Evolutionary conservation across 2,888 invertebrate species (phyloP).

Genomic region (Baronia brevicornis): DNA sequence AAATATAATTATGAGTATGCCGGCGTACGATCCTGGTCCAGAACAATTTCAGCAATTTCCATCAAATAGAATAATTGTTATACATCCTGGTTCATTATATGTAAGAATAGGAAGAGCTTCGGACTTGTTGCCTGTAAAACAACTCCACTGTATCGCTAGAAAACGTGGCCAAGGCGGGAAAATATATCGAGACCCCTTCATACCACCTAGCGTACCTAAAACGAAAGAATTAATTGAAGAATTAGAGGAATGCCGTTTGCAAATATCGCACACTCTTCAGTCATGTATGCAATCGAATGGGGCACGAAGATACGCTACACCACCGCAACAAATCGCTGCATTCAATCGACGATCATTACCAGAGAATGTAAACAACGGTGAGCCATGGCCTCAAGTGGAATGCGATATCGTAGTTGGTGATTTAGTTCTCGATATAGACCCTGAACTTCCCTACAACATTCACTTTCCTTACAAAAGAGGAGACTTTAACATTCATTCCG

Average conservation of each 20-base stretch:
- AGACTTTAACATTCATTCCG: conserved; percentile 88
- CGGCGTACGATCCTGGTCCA: conserved; percentile 51
- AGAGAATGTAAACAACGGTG: conserved; percentile 76
- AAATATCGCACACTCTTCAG: conserved; percentile 90
- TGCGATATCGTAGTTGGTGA: conserved; percentile 84
- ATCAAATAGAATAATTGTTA: conserved; percentile 90
- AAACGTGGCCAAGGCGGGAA: conserved; percentile 73
- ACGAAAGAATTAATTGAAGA: conserved; percentile 82
- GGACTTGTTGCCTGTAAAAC: conserved; percentile 88
- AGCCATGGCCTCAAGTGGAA: conserved; percentile 79
- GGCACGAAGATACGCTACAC: conserved; percentile 86
- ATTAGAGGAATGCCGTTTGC: conserved; percentile 88
- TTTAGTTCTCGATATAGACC: conserved; percentile 82
- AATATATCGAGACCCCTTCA: conserved; percentile 77
- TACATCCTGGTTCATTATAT: conserved; percentile 94
- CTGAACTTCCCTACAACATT: conserved; percentile 84
- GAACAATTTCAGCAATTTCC: conserved; percentile 79
- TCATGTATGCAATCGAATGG: conserved; percentile 90
- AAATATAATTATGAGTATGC: conserved; percentile 43
- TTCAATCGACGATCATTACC: conserved; percentile 88
- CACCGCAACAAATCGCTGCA: conserved; percentile 91
- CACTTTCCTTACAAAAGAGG: conserved; percentile 94
- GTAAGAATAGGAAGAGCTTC: conserved; percentile 93
- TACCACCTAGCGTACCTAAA: conserved; percentile 79
- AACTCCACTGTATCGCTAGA: conserved; percentile 91